Percentiles rank a stretch among this genome's conserved stretches.
Conservation (phyloP, 2,113 vertebrate genomes). For the Genyomyrus donnyi region DNA sequence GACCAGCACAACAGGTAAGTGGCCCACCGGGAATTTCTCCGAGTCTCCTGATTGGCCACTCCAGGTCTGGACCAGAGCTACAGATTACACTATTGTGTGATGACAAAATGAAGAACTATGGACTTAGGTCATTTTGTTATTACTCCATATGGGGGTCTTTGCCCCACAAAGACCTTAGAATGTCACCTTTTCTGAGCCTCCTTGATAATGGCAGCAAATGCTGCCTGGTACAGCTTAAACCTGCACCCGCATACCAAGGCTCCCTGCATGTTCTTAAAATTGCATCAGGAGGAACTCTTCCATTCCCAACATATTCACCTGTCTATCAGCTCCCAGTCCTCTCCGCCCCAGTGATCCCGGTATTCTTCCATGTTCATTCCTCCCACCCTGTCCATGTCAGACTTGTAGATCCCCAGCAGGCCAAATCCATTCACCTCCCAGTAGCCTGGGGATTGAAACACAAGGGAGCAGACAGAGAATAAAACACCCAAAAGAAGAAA, state of each 20-base stretch:
- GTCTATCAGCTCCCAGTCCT: conserved; percentile 96
- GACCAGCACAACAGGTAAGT: background rate
- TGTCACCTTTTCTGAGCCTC: background rate
- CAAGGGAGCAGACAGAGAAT: background rate
- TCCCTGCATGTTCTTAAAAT: background rate
- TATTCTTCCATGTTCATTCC: conserved; percentile 94
- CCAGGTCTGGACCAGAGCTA: background rate
- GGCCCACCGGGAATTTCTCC: background rate
- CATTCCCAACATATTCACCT: conserved; percentile 58
- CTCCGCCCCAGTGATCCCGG: conserved; percentile 86
- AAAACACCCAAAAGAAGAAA: background rate
- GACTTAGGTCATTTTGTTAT: background rate
- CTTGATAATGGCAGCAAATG: background rate
- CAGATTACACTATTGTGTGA: background rate
- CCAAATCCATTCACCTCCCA: conserved; percentile 98
- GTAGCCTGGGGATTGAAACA: conserved; percentile 62
- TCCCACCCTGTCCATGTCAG: conserved; percentile 78
- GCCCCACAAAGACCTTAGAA: background rate
- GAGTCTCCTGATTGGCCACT: background rate
- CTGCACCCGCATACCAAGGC: background rate
- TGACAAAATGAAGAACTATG: background rate
- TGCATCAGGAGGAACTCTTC: background rate
- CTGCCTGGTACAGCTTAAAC: background rate
- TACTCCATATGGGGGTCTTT: background rate
- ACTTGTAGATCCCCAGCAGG: conserved; percentile 91